Percentiles rank a stretch among this genome's conserved stretches.
Conservation (phyloP, 2,888 invertebrate species). For the Zhuqinia jingwanae region DNA sequence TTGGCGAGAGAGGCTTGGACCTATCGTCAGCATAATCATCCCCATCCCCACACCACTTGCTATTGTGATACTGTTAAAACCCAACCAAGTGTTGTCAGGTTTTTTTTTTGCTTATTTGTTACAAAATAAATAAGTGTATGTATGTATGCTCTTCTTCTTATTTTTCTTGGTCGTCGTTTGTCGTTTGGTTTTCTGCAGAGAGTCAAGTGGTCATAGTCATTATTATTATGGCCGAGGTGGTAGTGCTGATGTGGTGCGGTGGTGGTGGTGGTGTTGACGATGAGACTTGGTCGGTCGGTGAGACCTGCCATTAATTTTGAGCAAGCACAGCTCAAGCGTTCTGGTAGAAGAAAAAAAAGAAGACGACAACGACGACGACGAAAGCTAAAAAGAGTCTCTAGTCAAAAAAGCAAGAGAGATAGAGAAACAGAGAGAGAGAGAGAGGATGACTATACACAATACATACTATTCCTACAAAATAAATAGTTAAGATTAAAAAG, state of each 20-base stretch:
- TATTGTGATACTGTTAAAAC: background rate
- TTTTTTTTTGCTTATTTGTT: constrained; percentile 7
- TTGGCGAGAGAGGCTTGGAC: too few relatives aligned
- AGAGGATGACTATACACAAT: background rate
- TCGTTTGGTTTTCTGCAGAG: background rate
- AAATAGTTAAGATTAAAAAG: constrained; percentile 40
- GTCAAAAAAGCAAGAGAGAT: background rate
- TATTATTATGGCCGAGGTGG: background rate
- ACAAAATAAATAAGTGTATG: background rate
- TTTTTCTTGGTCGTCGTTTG: constrained; percentile 4
- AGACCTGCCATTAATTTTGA: constrained; percentile 45
- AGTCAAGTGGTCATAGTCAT: constrained; percentile 1
- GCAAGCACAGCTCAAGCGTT: constrained; percentile 2
- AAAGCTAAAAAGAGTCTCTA: background rate
- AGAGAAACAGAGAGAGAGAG: background rate
- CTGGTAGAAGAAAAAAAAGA: background rate
- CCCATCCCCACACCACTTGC: background rate
- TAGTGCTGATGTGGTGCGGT: constrained; percentile 10
- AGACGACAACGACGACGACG: background rate
- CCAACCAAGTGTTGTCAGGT: constrained; percentile 28
- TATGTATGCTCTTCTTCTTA: too few relatives aligned
- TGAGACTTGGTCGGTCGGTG: constrained; percentile 37
- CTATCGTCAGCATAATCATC: background rate
- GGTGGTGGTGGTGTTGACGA: constrained; percentile 22
- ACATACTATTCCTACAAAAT: too few relatives aligned